A percentile compares a stretch with the other conserved stretches of the same genome.
These are phyloP conservation scores for Erythrolamprus reginae DNA, from an alignment of 2,113 vertebrate species.

Conservation along the genomic window DNA sequence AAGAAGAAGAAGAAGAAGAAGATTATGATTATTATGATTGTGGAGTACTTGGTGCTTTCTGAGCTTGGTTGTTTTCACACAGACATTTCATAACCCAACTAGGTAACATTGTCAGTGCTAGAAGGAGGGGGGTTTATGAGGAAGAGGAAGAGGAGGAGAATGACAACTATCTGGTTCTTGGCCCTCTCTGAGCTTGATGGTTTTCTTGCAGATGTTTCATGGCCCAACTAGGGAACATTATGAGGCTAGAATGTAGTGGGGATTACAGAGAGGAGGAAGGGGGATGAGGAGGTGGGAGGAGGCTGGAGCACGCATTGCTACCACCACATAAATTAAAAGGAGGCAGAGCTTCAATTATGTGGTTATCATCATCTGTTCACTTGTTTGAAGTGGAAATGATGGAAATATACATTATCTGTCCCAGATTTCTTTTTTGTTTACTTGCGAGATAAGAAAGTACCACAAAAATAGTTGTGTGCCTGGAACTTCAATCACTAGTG, in stretches of 20 bases:
- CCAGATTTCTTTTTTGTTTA: neutral
- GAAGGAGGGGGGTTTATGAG: too few relatives aligned
- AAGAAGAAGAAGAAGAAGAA: neutral
- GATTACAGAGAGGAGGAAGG: too few relatives aligned
- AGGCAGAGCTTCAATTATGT: neutral
- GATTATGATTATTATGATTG: too few relatives aligned
- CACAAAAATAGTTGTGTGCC: neutral
- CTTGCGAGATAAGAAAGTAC: neutral
- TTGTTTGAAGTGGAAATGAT: neutral
- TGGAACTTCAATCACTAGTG: neutral
- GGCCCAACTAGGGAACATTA: too few relatives aligned
- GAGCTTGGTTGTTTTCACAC: too few relatives aligned
- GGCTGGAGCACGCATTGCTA: neutral
- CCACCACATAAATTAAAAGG: neutral
- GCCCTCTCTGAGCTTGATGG: too few relatives aligned
- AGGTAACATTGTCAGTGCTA: too few relatives aligned
- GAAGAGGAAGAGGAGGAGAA: neutral
- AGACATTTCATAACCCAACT: too few relatives aligned
- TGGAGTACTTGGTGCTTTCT: too few relatives aligned
- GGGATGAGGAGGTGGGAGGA: neutral
- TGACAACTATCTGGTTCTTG: too few relatives aligned
- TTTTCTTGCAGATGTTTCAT: too few relatives aligned
- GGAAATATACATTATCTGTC: neutral
- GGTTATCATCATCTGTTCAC: neutral
- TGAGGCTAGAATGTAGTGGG: too few relatives aligned